Percentiles rank a stretch among this genome's conserved stretches.
Evolutionary conservation across 2,113 vertebrate genomes (phyloP).

Genomic region (Dinomys branickii): DNA sequence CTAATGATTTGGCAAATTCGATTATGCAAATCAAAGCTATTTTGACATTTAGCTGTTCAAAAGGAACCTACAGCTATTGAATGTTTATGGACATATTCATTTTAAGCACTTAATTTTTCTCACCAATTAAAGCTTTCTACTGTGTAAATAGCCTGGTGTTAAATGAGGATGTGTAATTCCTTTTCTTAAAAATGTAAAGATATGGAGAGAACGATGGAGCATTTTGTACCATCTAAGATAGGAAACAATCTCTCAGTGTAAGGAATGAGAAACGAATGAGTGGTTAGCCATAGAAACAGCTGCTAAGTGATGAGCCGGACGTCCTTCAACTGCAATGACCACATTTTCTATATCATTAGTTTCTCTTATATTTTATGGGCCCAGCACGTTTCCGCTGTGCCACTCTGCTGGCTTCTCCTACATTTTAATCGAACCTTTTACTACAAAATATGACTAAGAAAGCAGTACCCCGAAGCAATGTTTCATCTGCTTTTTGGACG

Average conservation of each 20-base stretch:
- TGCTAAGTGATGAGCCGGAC: not conserved
- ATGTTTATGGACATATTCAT: constrained; percentile 53
- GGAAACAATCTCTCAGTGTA: constrained; percentile 44
- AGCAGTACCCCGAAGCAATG: not conserved
- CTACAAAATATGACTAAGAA: not conserved
- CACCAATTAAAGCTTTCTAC: constrained; percentile 64
- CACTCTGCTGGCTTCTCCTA: not conserved
- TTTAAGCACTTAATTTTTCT: constrained; percentile 70
- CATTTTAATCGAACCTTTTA: not conserved
- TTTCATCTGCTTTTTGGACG: not conserved
- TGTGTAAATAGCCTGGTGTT: constrained; percentile 42
- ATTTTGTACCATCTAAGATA: constrained; percentile 39
- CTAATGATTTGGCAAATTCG: constrained; percentile 75
- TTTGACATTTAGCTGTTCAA: constrained; percentile 67
- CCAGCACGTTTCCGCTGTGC: no score
- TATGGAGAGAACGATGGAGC: not conserved
- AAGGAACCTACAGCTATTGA: constrained; percentile 49
- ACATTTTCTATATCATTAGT: not conserved
- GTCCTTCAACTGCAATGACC: constrained; percentile 8
- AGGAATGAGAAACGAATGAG: constrained; percentile 52
- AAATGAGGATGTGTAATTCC: constrained; percentile 33
- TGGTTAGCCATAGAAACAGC: constrained; percentile 16
- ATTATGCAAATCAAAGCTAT: constrained; percentile 75
- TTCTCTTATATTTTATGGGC: not conserved
- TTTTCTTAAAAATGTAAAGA: constrained; percentile 44